Conservation (phyloP, 2,888 invertebrate species). For the Polydrusus pterygomalis region DNA sequence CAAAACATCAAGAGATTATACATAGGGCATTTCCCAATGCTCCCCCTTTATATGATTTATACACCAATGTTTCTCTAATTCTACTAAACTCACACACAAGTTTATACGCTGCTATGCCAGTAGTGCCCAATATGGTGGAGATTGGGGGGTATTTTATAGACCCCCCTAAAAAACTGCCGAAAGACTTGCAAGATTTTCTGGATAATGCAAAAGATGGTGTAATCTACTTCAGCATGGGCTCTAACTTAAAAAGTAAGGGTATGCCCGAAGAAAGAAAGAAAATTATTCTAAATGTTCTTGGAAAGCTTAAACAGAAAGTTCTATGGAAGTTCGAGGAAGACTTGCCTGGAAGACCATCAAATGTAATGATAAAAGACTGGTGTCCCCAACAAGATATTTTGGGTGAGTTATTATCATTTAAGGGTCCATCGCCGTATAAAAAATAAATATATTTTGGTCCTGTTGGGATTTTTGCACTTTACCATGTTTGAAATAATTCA, state of each 20-base stretch:
- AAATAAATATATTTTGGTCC: no score
- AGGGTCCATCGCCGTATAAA: not conserved
- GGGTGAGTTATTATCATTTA: not conserved
- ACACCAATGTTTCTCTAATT: no score
- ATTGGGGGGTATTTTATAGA: not conserved
- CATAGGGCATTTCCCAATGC: not conserved
- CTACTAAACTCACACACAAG: not conserved
- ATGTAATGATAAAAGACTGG: no score
- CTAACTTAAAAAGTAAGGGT: not conserved
- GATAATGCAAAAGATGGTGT: no score
- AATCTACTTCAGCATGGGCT: not conserved
- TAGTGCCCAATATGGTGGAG: not conserved
- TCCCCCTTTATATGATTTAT: no score
- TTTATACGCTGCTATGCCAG: not conserved
- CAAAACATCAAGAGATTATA: not conserved
- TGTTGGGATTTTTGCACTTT: no score
- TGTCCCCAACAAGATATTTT: slow-evolving; percentile 1
- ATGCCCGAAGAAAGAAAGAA: not conserved
- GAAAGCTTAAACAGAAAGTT: not conserved
- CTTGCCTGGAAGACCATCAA: no score
- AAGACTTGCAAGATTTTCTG: not conserved
- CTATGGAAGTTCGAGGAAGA: no score
- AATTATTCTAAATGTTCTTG: not conserved
- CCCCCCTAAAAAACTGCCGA: not conserved
- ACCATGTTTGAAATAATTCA: no score